Conservation (phyloP, 2,888 invertebrate species). For the Euproctis similis region DNA sequence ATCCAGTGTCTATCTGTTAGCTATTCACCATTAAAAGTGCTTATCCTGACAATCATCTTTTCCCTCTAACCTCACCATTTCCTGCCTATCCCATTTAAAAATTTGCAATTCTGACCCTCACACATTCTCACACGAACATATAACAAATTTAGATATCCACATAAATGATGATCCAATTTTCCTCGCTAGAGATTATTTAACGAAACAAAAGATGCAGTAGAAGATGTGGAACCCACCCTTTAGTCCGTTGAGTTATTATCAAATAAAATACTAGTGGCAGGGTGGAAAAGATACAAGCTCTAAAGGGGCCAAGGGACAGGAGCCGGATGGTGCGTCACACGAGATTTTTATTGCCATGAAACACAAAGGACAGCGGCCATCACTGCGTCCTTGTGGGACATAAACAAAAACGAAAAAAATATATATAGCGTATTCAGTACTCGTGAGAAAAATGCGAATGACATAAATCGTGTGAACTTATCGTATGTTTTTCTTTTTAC, state of each 20-base stretch:
- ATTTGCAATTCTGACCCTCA: no score
- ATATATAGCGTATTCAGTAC: no score
- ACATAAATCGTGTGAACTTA: slow-evolving; percentile 11
- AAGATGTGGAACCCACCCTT: no score
- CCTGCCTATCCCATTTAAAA: no score
- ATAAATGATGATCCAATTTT: slow-evolving; percentile 31
- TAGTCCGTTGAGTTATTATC: slow-evolving; percentile 51
- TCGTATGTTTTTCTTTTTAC: slow-evolving; percentile 5
- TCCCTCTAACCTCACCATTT: no score
- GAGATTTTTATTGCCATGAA: slow-evolving; percentile 52
- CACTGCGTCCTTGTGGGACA: slow-evolving; percentile 42
- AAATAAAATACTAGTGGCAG: slow-evolving; percentile 62
- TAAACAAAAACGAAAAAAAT: slow-evolving; percentile 41
- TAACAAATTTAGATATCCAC: slow-evolving; percentile 22
- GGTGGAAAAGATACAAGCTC: slow-evolving; percentile 56
- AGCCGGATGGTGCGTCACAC: slow-evolving; percentile 37
- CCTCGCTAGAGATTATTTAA: slow-evolving; percentile 40
- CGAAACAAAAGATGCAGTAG: slow-evolving; percentile 54
- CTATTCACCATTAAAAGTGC: no score
- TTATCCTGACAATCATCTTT: no score
- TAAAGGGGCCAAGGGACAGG: slow-evolving; percentile 53
- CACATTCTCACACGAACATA: no score
- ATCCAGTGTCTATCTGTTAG: no score
- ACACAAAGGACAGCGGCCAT: slow-evolving; percentile 45
- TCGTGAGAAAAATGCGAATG: slow-evolving; percentile 26